Base-by-base conservation (phyloP, 1,140 invertebrate genomes). In the Eueides isabella region DNA sequence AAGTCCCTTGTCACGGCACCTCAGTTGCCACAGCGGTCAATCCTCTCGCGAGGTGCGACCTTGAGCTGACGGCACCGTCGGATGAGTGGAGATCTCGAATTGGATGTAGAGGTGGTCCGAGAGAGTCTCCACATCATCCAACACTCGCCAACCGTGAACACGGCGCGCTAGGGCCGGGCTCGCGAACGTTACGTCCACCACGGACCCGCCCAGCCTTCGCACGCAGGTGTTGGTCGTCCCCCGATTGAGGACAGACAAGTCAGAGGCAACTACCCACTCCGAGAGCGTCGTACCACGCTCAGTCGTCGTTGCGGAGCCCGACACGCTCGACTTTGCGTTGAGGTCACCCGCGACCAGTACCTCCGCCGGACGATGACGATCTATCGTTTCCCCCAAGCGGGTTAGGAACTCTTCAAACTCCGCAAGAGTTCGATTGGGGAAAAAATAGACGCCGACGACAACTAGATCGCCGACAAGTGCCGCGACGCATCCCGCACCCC, bases 371-470 rank as follows among this genome's bases (percentile, higher is more conserved):
- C 4, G n/a, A 19, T 19, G 16, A 23, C 48, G n/a, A 2, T 19
- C 48, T 19, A 55, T 9, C 48, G 11, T 26, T 55, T 19, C n/a
- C 3, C 48, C 48, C 23, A 55, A 19, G 4, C 23, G 48, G 16
- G 6, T 26, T 16, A 55, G 48, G 11, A 55, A 55, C n/a, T 26
- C 23, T 55, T 55, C 48, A n/a, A 55, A 55, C 23, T 55, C 48
- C n/a, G 11, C 48, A 55, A 55, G 48, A 23, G n/a, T 55, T 55
- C 48, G 14, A 55, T 55, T 55, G 23, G 48, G 48, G 48, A n/a
- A 55, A 26, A 55, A 55, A n/a, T 55, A 55, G 6, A 55, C 48
- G 3, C 9, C 48, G n/a, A n/a, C n/a, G n/a, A n/a, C n/a, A n/a
- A n/a, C n/a, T n/a, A 23, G 1, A 0, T 19, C 48, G 3, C 16